These are phyloP conservation scores for Camelus bactrianus DNA, from an alignment of 2,113 vertebrate genomes.

Conservation along the genomic window DNA sequence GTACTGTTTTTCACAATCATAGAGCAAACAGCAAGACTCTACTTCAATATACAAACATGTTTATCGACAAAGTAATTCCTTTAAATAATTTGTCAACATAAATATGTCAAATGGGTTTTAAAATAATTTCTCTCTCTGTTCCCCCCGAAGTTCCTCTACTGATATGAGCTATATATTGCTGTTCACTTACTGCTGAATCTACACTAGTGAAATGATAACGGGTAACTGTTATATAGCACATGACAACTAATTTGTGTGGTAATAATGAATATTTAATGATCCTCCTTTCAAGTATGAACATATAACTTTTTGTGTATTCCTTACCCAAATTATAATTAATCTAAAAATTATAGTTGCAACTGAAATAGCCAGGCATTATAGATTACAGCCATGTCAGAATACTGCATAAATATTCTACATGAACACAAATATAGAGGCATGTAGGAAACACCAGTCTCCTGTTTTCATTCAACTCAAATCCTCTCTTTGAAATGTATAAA, in stretches of 20 bases:
- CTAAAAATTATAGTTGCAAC: slow-evolving; percentile 76
- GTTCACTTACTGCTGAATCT: slow-evolving; percentile 59
- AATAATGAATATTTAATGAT: slow-evolving; percentile 82
- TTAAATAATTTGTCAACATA: slow-evolving; percentile 79
- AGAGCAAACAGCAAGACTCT: slow-evolving; percentile 64
- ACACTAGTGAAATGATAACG: slow-evolving; percentile 66
- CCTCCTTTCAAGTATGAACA: slow-evolving; percentile 74
- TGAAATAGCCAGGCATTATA: slow-evolving; percentile 74
- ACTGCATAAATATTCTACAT: slow-evolving; percentile 57
- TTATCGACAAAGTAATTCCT: slow-evolving; percentile 75
- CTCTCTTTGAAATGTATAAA: slow-evolving; percentile 58
- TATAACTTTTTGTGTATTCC: slow-evolving; percentile 75
- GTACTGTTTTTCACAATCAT: slow-evolving; percentile 59
- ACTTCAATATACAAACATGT: slow-evolving; percentile 52
- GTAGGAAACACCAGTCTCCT: background rate
- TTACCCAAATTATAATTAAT: slow-evolving; percentile 80
- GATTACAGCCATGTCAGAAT: slow-evolving; percentile 63
- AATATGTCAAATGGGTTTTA: slow-evolving; percentile 69
- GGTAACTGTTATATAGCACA: slow-evolving; percentile 58
- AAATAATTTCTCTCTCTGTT: slow-evolving; percentile 62
- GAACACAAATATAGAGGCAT: background rate
- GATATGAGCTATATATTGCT: slow-evolving; percentile 54
- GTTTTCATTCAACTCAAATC: slow-evolving; percentile 25
- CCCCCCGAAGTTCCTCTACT: slow-evolving; percentile 55
- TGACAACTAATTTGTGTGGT: slow-evolving; percentile 80